Conservation (phyloP, 1,140 invertebrate genomes). For the Lucilia sericata region DNA sequence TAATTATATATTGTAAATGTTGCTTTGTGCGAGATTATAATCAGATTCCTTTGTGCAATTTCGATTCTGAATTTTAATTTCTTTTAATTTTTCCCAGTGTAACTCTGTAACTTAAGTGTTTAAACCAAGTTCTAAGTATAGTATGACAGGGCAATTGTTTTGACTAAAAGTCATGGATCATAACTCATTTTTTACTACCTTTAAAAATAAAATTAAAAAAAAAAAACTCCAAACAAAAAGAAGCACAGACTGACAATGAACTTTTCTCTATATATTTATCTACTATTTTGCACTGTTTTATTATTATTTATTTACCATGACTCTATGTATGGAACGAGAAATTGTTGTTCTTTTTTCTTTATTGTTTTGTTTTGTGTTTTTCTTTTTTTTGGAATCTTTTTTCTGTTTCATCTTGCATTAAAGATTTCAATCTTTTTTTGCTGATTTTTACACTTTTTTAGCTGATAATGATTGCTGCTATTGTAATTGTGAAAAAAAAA, state of each 20-base stretch:
- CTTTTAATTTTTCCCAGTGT: neutral
- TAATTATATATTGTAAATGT: no score
- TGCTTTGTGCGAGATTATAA: no score
- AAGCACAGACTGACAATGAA: neutral
- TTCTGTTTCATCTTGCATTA: neutral
- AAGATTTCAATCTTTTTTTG: slow-evolving; percentile 38
- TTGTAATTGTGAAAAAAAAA: neutral
- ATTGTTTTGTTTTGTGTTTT: neutral
- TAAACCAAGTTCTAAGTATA: neutral
- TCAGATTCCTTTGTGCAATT: no score
- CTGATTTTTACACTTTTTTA: slow-evolving; percentile 35
- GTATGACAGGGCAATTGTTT: slow-evolving; percentile 2
- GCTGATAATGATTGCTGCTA: neutral
- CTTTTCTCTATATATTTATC: neutral
- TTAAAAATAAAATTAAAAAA: neutral
- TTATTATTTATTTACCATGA: neutral
- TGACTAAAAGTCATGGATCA: neutral
- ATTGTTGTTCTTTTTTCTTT: neutral
- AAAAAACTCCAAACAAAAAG: neutral
- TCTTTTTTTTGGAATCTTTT: neutral
- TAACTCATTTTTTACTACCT: neutral
- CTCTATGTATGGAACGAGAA: neutral
- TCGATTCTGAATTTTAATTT: no score
- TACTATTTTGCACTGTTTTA: neutral
- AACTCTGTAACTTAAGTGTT: neutral